Evolutionary conservation across 1,140 invertebrate genomes (phyloP).

Genomic region (Drosophila novamexicana): DNA sequence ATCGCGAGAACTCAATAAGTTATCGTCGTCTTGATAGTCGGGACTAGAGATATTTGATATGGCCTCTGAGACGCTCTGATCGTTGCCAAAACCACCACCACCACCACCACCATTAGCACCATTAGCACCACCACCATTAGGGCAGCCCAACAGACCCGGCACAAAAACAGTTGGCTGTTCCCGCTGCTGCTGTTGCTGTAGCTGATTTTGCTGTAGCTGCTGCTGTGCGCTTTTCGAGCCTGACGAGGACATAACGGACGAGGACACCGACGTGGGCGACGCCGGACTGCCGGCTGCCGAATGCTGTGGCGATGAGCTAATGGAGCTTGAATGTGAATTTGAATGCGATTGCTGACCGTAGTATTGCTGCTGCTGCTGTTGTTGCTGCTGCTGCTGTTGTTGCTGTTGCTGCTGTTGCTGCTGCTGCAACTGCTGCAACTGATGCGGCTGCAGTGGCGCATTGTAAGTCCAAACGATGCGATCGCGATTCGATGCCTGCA

Average conservation of each 20-base stretch:
- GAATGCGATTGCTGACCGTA: slow-evolving; percentile 82
- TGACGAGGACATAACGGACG: slow-evolving; percentile 92
- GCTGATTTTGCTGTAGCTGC: slow-evolving; percentile 51
- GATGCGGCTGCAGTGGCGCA: slow-evolving; percentile 88
- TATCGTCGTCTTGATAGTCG: slow-evolving; percentile 91
- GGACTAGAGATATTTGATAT: slow-evolving; percentile 94
- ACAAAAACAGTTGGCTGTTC: slow-evolving; percentile 56
- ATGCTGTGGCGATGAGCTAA: slow-evolving; percentile 84
- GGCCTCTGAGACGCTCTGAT: slow-evolving; percentile 91
- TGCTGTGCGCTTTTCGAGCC: slow-evolving; percentile 85
- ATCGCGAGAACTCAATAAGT: slow-evolving; percentile 84
- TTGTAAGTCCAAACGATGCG: slow-evolving; percentile 97
- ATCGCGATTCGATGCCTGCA: slow-evolving; percentile 84
- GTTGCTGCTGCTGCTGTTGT: slow-evolving; percentile 67
- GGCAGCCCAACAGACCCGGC: slow-evolving; percentile 66
- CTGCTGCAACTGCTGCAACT: slow-evolving; percentile 72
- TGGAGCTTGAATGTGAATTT: slow-evolving; percentile 85
- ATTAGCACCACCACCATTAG: slow-evolving; percentile 46
- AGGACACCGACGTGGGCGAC: slow-evolving; percentile 93
- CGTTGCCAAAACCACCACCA: slow-evolving; percentile 83
- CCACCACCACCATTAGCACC: slow-evolving; percentile 38
- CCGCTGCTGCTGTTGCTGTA: slow-evolving; percentile 53
- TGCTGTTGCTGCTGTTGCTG: slow-evolving; percentile 73
- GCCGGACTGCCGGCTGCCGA: slow-evolving; percentile 87
- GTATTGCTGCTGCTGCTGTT: slow-evolving; percentile 69